These are phyloP conservation scores for Propithecus coquereli DNA, from an alignment of 2,113 vertebrate species.

Conservation along the genomic window DNA sequence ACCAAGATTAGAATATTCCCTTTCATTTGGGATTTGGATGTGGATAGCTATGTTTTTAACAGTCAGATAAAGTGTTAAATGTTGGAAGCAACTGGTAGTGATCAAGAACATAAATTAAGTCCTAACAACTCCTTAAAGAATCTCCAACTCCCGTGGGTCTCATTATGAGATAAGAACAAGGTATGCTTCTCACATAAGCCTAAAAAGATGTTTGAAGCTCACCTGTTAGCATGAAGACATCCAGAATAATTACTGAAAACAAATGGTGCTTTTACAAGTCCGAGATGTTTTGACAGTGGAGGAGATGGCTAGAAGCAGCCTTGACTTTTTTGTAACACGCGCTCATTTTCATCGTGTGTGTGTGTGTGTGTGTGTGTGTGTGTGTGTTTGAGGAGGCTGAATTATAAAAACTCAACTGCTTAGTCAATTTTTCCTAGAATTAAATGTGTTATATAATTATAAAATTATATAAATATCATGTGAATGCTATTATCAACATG, in stretches of 20 bases:
- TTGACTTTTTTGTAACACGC: background rate
- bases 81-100: conserved; percentile 57
- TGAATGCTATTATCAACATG: background rate
- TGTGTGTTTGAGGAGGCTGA: background rate
- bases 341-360: background rate
- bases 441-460: background rate
- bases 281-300: background rate
- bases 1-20: background rate
- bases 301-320: background rate
- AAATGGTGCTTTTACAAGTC: conserved; percentile 10
- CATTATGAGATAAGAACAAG: conserved; percentile 20
- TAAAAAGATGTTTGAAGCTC: conserved; percentile 51
- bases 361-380: background rate
- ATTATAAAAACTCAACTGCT: background rate
- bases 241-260: conserved; percentile 22
- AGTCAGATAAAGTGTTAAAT: conserved; percentile 51
- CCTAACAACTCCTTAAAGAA: conserved; percentile 35
- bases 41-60: background rate
- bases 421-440: background rate
- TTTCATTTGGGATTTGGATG: background rate
- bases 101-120: background rate
- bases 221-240: conserved; percentile 43
- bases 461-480: background rate
- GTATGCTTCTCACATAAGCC: conserved; percentile 56
- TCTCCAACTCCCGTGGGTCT: conserved; percentile 32